Base-by-base conservation (phyloP, 2,888 invertebrate genomes). In the Hecatera dysodea region DNA sequence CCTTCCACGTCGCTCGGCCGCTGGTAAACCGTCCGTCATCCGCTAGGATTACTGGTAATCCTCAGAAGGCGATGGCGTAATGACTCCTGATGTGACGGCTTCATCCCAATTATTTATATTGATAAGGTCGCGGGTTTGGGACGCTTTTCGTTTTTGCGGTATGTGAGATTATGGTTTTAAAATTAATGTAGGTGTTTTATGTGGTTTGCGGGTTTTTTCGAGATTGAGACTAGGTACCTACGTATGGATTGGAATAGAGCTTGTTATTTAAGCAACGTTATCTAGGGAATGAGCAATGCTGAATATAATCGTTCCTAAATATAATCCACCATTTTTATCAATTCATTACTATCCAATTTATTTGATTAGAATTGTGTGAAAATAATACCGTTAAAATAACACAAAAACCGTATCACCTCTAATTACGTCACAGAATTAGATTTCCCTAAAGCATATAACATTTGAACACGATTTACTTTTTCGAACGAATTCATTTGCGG, bases 401-500 rank as follows among this genome's bases (percentile, higher is more conserved):
- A 53, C 24, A 50, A 50, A 44, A 76, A 66, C 44, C n/a, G 48
- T 8, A 52, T 65, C 46, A 66, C n/a, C 48, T 65, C 55, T 78
- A 68, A 67, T 69, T 67, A 68, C 57, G 39, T 74, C 57, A 55
- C 66, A 42, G 69, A 62, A 85, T 81, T 71, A 81, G 52, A 78
- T 83, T 70, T 71, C 69, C 74, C 80, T 29, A 70, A 74, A 80
- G 72, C 80, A 82, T 67, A 68, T 81, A 81, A 81, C 81, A 82
- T 79, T 71, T 63, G 78, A 71, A 86, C 57, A 68, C 67, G 83
- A 86, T 86, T 82, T 91, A 89, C 89, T 91, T 92, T 93, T 91
- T 88, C 90, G 89, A 91, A 90, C 89, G 90, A 77, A 91, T 91
- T 92, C 92, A 90, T 92, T 92, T 92, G 91, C 84, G 86, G 88